Conservation (phyloP, 2,113 vertebrate species). For the Athene noctua region DNA sequence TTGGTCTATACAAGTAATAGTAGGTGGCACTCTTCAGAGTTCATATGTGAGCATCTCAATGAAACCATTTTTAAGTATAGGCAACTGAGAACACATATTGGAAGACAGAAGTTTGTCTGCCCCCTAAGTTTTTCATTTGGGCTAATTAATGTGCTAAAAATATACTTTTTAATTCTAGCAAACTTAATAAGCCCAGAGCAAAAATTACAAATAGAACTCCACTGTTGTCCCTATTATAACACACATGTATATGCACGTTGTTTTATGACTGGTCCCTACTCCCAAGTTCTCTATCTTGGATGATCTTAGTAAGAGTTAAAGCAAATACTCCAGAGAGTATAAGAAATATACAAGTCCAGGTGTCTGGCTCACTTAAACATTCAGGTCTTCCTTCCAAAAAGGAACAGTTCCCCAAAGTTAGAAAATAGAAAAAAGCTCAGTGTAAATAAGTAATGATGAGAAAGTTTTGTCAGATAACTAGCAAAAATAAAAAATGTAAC, state of each 20-base stretch:
- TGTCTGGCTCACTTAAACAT: neutral
- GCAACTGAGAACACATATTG: neutral
- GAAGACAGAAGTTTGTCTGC: neutral
- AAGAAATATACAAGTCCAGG: neutral
- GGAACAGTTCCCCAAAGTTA: neutral
- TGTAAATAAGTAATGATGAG: neutral
- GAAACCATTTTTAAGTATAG: neutral
- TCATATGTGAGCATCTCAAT: neutral
- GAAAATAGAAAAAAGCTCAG: neutral
- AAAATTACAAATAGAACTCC: neutral
- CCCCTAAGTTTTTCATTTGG: neutral
- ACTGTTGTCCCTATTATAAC: neutral
- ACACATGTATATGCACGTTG: neutral
- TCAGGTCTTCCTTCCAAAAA: neutral
- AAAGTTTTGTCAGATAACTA: neutral
- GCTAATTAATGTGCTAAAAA: neutral
- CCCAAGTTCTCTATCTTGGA: neutral
- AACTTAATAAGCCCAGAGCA: neutral
- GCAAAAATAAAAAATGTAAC: neutral
- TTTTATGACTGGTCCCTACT: neutral
- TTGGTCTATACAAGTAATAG: neutral
- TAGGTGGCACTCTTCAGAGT: neutral
- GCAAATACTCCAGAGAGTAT: neutral
- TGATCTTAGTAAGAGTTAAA: neutral
- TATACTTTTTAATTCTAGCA: neutral